phyloP scores from a whole-genome alignment of 2,888 invertebrate species.

The Yponomeuta sedellus region DNA sequence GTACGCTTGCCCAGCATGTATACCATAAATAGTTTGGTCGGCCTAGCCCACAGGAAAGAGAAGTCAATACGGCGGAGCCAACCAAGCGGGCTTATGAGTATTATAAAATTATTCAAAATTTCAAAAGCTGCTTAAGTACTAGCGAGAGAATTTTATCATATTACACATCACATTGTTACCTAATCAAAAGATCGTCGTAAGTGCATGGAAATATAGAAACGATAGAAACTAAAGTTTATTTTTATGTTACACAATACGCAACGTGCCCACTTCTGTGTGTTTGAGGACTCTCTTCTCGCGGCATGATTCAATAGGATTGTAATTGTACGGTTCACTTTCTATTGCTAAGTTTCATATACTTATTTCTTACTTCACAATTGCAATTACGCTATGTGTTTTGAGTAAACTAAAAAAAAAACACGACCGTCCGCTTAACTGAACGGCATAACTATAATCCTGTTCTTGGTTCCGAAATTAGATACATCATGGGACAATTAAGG shows the following conservation, averaged over 20 bases:
- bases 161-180: background rate
- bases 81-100: too few relatives aligned
- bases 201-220: background rate
- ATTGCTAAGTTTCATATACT: background rate
- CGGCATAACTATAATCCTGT: too few relatives aligned
- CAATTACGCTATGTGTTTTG: background rate
- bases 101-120: too few relatives aligned
- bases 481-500: too few relatives aligned
- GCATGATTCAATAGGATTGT: background rate
- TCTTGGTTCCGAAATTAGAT: too few relatives aligned
- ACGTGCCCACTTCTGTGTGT: background rate
- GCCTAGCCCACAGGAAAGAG: too few relatives aligned
- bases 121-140: background rate
- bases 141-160: background rate
- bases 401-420: too few relatives aligned
- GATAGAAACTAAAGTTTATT: background rate
- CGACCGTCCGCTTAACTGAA: too few relatives aligned
- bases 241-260: background rate
- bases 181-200: background rate
- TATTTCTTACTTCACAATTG: background rate
- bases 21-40: too few relatives aligned
- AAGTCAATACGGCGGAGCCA: too few relatives aligned
- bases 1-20: too few relatives aligned
- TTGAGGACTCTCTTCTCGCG: background rate
- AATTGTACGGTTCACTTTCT: background rate